Conservation (phyloP, 2,888 invertebrate species). For the Pachliopta kotzebuea region DNA sequence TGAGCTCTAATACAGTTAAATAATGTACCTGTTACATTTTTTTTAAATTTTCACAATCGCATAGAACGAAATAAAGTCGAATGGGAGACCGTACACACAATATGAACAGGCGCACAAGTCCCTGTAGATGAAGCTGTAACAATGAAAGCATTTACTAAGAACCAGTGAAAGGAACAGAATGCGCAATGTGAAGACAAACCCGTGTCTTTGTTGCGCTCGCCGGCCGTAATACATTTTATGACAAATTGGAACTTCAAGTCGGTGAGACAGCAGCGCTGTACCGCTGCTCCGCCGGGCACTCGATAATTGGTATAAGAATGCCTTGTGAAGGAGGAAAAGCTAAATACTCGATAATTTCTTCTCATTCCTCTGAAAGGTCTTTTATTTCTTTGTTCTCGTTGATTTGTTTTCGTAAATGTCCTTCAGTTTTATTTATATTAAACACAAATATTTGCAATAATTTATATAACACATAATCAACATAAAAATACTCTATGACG, state of each 20-base stretch:
- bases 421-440: not conserved
- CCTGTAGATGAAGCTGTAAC: slow-evolving; percentile 54
- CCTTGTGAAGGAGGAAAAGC: slow-evolving; percentile 11
- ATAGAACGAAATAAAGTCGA: slow-evolving; percentile 19
- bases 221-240: slow-evolving; percentile 58
- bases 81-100: slow-evolving; percentile 25
- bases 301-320: slow-evolving; percentile 43
- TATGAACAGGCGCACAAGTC: slow-evolving; percentile 26
- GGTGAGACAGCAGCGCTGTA: slow-evolving; percentile 45
- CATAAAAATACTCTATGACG: no score
- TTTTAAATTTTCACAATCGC: not conserved
- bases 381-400: slow-evolving; percentile 2
- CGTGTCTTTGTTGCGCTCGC: slow-evolving; percentile 48
- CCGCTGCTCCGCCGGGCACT: slow-evolving; percentile 40
- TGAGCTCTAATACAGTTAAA: not conserved
- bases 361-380: slow-evolving; percentile 3
- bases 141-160: slow-evolving; percentile 48
- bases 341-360: slow-evolving; percentile 19
- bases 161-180: slow-evolving; percentile 41
- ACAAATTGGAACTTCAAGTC: slow-evolving; percentile 64
- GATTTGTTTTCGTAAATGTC: not conserved
- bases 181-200: slow-evolving; percentile 37
- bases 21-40: not conserved
- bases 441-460: no score
- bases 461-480: no score